Evolutionary conservation across 2,888 invertebrate species (phyloP).

Genomic region (Dicycla oo): DNA sequence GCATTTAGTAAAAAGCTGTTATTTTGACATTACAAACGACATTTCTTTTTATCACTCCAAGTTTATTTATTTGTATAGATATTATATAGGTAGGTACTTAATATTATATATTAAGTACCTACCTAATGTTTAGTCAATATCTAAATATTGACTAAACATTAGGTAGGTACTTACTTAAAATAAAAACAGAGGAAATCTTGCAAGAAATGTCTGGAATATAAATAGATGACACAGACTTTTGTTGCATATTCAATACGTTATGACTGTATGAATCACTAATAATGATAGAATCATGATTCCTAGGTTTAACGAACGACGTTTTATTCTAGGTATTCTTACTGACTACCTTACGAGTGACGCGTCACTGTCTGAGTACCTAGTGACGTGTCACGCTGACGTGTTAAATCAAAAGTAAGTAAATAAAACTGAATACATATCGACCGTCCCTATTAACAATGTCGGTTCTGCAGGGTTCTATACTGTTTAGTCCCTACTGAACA

Average conservation of each 20-base stretch:
- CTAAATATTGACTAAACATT: too few relatives aligned
- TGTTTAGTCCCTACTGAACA: too few relatives aligned
- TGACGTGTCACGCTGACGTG: constrained; percentile 24
- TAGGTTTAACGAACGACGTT: constrained; percentile 32
- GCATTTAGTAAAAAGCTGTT: too few relatives aligned
- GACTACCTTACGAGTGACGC: constrained; percentile 12
- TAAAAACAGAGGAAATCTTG: constrained; percentile 39
- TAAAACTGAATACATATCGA: constrained; percentile 20
- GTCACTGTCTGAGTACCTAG: constrained; percentile 22
- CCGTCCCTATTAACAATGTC: too few relatives aligned
- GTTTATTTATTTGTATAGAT: too few relatives aligned
- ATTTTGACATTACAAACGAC: too few relatives aligned
- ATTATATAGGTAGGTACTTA: too few relatives aligned
- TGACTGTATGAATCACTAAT: constrained; percentile 34
- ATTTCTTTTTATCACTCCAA: too few relatives aligned
- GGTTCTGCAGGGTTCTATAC: too few relatives aligned
- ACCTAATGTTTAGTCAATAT: too few relatives aligned
- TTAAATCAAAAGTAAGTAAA: constrained; percentile 28
- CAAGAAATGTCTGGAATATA: constrained; percentile 47
- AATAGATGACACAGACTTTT: constrained; percentile 55
- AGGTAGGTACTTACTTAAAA: background rate
- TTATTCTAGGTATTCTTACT: constrained; percentile 39
- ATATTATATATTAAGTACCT: too few relatives aligned
- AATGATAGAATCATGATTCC: constrained; percentile 41
- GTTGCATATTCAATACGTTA: constrained; percentile 45